Evolutionary conservation across 2,888 invertebrate species (phyloP), one percentile per base, ranked within the genome.

Genomic region (Bimastos eiseni): DNA sequence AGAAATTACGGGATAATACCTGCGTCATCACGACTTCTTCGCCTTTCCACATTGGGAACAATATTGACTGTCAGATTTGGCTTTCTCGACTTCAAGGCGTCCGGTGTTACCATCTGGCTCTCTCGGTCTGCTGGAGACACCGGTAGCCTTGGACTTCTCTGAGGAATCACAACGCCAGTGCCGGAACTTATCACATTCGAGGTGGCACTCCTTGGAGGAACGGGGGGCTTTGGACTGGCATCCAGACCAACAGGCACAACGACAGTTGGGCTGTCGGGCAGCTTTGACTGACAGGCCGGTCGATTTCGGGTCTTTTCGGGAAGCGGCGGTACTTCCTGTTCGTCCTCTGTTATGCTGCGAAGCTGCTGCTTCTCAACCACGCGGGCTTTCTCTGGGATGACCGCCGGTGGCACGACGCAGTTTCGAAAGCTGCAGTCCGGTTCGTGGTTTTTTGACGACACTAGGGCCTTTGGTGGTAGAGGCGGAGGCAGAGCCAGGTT

Each of bases 101-200:
- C n/a, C 8, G 70, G 70, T n/a, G 30, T 70, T 88, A 89, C 93
- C 92, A 88, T 94, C 6, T 37, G 34, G 21, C 34, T 34, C 0
- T 86, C 36, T 33, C 86, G 30, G 36, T 36, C 86, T 8, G 97
- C 96, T 0, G 97, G 97, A 92, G 97, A 97, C 90, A 97, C 95
- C 0, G 97, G 97, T 38, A 96, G 96, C 33, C 49, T 34, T 30
- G 83, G 44, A n/a, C 49, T 41, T 30, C 44, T 36, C 33, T 89
- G 86, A 24, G 37, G 37, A 21, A 55, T 30, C 15, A 38, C 4
- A 33, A 70, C 33, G 83, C 88, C 37, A 41, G 86, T 13, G 44
- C 44, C 34, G n/a, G 91, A 90, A 84, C 88, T 33, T 21, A 49
- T 90, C 37, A 83, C 90, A 30, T 55, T 36, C 24, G 91, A 84